Evolutionary conservation across 92 coral and sea anemone genomes (phyloP).

Genomic region (Zoanthus sansibaricus): DNA sequence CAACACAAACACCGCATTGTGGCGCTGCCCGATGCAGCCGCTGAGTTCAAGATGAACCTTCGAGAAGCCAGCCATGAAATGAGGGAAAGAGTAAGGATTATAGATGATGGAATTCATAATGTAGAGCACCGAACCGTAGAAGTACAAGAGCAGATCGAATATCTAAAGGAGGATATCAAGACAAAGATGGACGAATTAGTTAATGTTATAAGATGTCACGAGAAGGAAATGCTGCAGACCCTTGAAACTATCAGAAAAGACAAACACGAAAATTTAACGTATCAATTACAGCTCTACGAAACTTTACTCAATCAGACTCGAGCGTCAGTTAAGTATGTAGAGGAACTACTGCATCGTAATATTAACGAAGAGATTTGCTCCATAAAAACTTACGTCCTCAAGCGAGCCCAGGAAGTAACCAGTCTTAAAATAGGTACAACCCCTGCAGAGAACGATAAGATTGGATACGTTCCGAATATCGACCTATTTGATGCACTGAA

Average conservation of each 20-base stretch:
- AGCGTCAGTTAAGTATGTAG: slow-evolving; percentile 73
- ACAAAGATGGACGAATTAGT: slow-evolving; percentile 84
- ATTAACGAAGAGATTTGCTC: slow-evolving; percentile 86
- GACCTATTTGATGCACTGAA: slow-evolving; percentile 66
- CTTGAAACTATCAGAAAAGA: slow-evolving; percentile 84
- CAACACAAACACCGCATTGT: slow-evolving; percentile 90
- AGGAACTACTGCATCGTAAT: slow-evolving; percentile 77
- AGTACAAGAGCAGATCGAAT: slow-evolving; percentile 85
- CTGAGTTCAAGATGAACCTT: slow-evolving; percentile 81
- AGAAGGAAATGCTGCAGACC: slow-evolving; percentile 80
- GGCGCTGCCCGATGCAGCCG: slow-evolving; percentile 86
- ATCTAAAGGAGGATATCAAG: slow-evolving; percentile 82
- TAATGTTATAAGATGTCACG: slow-evolving; percentile 69
- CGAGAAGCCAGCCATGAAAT: slow-evolving; percentile 72
- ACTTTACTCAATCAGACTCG: slow-evolving; percentile 76
- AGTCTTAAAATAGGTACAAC: slow-evolving; percentile 78
- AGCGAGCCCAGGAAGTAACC: slow-evolving; percentile 71
- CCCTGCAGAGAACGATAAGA: slow-evolving; percentile 87
- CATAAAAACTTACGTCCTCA: slow-evolving; percentile 76
- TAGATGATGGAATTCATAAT: slow-evolving; percentile 80
- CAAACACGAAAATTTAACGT: slow-evolving; percentile 80
- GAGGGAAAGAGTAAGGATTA: slow-evolving; percentile 69
- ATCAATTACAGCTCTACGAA: slow-evolving; percentile 83
- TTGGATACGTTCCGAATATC: slow-evolving; percentile 81
- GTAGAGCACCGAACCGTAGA: slow-evolving; percentile 86